Evolutionary conservation across 2,113 vertebrate species (phyloP).

Genomic region (Onychostoma macrolepis): DNA sequence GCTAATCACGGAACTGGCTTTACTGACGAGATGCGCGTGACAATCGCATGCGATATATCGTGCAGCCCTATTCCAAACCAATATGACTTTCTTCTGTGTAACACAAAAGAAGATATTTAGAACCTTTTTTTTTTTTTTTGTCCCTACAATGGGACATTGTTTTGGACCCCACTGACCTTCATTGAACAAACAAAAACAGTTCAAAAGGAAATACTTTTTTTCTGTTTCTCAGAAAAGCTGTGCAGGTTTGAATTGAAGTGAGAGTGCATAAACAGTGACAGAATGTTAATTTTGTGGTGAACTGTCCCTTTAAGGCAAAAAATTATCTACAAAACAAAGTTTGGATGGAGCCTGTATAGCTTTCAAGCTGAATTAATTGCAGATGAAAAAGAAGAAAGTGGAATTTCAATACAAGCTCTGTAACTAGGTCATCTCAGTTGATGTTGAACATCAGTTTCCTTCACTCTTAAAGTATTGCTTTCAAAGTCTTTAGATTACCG

Average conservation of each 20-base stretch:
- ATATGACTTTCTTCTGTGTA: not conserved
- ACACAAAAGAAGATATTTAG: not conserved
- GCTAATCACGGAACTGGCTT: no score
- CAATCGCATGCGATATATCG: no score
- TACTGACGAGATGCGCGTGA: no score
- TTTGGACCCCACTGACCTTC: not conserved
- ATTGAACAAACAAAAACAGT: not conserved
- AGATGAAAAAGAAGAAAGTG: not conserved
- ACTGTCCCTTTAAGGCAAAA: not conserved
- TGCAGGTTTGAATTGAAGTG: not conserved
- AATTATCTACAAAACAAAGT: not conserved
- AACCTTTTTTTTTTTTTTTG: no score
- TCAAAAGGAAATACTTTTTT: not conserved
- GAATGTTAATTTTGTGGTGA: not conserved
- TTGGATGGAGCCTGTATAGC: not conserved
- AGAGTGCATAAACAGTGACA: not conserved
- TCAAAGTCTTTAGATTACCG: not conserved
- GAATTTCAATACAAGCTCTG: not conserved
- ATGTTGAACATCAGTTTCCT: not conserved
- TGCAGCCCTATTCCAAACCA: no score
- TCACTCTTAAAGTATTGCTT: slow-evolving; percentile 9
- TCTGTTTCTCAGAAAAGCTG: not conserved
- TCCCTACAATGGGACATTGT: not conserved
- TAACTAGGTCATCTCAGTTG: slow-evolving; percentile 27
- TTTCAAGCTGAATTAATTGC: not conserved